Base-by-base conservation (phyloP, 2,888 invertebrate genomes). In the Agrotis exclamationis region DNA sequence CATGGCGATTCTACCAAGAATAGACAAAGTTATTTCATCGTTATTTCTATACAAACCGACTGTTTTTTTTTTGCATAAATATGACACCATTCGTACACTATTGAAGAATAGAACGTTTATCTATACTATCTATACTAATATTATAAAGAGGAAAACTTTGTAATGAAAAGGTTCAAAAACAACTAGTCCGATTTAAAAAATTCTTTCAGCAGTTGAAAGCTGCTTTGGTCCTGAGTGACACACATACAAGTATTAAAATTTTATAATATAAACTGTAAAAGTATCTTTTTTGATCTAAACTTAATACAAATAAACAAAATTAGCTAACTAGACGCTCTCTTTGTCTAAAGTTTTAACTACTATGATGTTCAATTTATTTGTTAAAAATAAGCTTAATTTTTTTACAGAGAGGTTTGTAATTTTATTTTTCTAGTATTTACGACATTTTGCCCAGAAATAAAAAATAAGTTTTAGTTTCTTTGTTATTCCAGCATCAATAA, bases 271-370 rank as follows among this genome's bases (percentile, higher is more conserved):
- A 24, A 50, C n/a, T 47, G 24, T 47, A n/a, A 39, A 51, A 57
- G 66, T 16, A 24, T 5, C 6, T 24, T 45, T 16, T 63, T 50
- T 80, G 22, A 58, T 50, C 18, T 53, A 33, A 76, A 64, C 45
- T 70, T 60, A 33, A 33, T 74, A 53, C 57, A 62, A 74, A 64
- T 0, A 16, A 51, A 64, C 28, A 20, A 57, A 51, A 51, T 62
- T 60, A 33, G 16, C 24, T 4, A 16, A 62, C 51, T 57, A 33
- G 28, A 62, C 20, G 14, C 13, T 54, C 20, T 1, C 63, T 44
- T 65, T 80, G 45, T 58, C 1, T 13, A 57, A 80, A 75, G 47
- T 59, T 75, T 80, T 22, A 28, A 16, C 14, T 54, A 45, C n/a
- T n/a, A n/a, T n/a, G n/a, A n/a, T 59, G 44, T 57, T 71, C 45